Evolutionary conservation across 2,113 vertebrate genomes (phyloP).

Genomic region (Probosciger aterrimus): DNA sequence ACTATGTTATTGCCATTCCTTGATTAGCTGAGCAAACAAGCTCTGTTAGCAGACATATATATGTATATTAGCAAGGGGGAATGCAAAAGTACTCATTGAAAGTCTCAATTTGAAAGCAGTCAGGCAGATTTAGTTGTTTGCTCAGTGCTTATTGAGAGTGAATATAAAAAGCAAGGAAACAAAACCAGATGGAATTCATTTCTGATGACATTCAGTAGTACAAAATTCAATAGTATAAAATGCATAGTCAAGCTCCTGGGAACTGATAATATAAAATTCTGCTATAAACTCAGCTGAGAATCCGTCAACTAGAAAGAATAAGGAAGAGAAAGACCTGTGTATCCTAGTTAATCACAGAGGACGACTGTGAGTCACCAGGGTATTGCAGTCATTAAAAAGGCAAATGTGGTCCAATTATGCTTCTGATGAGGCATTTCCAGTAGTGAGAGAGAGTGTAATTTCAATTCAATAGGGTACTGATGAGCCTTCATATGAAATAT

Average conservation of each 20-base stretch:
- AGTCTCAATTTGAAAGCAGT: neutral
- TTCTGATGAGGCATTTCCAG: neutral
- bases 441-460: neutral
- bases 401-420: neutral
- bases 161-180: constrained; percentile 19
- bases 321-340: neutral
- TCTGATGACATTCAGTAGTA: neutral
- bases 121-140: neutral
- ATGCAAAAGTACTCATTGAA: neutral
- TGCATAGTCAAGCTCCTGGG: neutral
- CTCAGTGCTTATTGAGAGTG: neutral
- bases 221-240: neutral
- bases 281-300: neutral
- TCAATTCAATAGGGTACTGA: neutral
- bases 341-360: neutral
- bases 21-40: constrained; percentile 6
- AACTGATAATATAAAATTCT: neutral
- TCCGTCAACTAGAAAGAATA: neutral
- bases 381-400: neutral
- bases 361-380: neutral
- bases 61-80: neutral
- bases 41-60: neutral
- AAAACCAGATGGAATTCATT: neutral
- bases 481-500: neutral
- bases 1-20: neutral